Evolutionary conservation across 2,113 vertebrate genomes (phyloP).

Genomic region (Natator depressus): DNA sequence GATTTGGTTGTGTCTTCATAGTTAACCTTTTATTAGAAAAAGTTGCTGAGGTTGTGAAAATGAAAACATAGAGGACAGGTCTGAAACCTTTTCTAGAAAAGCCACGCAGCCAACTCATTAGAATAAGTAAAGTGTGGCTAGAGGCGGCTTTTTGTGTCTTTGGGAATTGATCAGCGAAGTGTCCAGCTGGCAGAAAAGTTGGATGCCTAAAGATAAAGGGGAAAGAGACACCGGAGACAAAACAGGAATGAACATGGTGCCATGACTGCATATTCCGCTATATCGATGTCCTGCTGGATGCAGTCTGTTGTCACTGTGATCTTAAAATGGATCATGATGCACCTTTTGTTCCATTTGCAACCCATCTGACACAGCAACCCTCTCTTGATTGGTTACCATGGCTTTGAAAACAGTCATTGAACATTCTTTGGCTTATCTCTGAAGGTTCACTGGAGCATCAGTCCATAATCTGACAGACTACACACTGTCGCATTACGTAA

Average conservation of each 20-base stretch:
- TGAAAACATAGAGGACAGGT: no score
- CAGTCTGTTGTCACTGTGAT: not conserved
- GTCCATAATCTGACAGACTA: not conserved
- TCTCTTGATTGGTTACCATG: not conserved
- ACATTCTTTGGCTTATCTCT: not conserved
- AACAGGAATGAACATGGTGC: rapidly evolving
- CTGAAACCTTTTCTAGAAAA: no score
- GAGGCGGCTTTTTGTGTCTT: not conserved
- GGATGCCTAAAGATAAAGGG: not conserved
- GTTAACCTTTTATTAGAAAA: not conserved
- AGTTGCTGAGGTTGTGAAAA: not conserved
- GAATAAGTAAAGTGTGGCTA: not conserved
- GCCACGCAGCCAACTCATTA: not conserved
- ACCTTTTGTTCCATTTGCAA: not conserved
- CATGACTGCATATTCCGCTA: not conserved
- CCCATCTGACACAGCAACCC: not conserved
- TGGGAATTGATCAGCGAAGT: not conserved
- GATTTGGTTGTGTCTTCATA: not conserved
- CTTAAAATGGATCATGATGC: not conserved
- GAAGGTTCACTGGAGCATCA: not conserved
- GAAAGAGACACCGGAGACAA: not conserved
- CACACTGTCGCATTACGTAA: not conserved
- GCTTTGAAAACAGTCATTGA: not conserved
- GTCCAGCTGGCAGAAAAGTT: not conserved
- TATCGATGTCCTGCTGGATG: not conserved